Base-by-base conservation (phyloP, 2,113 vertebrate species). In the Cygnus atratus region DNA sequence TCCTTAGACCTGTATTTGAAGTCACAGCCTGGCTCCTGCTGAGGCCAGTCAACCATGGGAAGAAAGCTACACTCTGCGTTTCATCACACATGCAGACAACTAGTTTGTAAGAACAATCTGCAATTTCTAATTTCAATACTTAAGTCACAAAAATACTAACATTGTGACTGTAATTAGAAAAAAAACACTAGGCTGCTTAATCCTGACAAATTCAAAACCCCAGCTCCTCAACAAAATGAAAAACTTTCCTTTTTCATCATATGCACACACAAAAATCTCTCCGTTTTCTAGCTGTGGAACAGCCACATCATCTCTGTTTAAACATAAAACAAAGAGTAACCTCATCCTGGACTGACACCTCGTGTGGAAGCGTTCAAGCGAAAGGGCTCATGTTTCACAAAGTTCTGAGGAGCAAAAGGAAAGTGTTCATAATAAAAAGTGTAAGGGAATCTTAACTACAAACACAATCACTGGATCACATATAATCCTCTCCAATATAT, bases 101-200 rank as follows among this genome's bases (percentile, higher is more conserved):
- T 52, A 35, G 31, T 58, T 48, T 85, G 48, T 37, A 80, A 79
- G 67, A 92, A 84, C 19, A 59, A 58, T 58, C 84, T 72, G 37
- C 31, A 72, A 33, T 50, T 66, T 22, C 1, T 18, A 90, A 37
- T 18, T 76, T 85, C 0, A 0, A 41, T 21, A 50, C 13, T 90
- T 73, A 68, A 83, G 37, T 70, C 29, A 83, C 10, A 92, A 86
- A 94, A 86, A 74, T 26, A 76, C 59, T 70, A 74, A 86, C 76
- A 96, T 62, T 88, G 41, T 65, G 59, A 72, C 24, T 50, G 9
- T 19, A 62, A 73, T 58, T 68, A 52, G 20, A 62, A 78, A 75
- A 75, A 83, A 79, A 73, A 35, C 20, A 76, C 10, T 16, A 76
- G 26, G 61, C 41, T 93, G 48, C 35, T 75, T 75, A 90, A 35